A percentile compares a stretch with the other conserved stretches of the same genome.
phyloP scores from a whole-genome alignment of 92 coral and sea anemone genomes.

The Palythoa caribaeorum region DNA sequence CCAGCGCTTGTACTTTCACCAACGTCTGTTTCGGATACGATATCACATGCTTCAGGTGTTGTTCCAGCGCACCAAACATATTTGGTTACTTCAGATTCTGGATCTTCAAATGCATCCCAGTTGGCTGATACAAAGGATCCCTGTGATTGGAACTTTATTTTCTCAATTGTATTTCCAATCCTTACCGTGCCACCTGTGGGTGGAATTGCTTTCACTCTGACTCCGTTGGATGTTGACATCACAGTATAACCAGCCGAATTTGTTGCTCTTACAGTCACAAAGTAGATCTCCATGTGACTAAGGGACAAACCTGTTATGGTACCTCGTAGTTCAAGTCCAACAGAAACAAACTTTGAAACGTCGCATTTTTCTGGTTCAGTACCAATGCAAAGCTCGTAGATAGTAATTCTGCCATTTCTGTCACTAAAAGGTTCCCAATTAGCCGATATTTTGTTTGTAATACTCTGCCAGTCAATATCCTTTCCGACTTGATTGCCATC shows the following conservation, averaged over 20 bases:
- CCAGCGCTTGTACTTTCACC: conserved; percentile 40
- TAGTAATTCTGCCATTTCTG: conserved; percentile 61
- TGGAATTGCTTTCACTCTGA: conserved; percentile 52
- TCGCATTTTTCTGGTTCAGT: conserved; percentile 53
- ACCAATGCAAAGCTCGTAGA: conserved; percentile 66
- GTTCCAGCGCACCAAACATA: conserved; percentile 89
- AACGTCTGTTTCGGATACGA: conserved; percentile 61
- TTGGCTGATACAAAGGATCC: conserved; percentile 71
- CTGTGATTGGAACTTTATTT: conserved; percentile 43
- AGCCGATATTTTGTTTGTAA: conserved; percentile 56
- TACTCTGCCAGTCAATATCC: conserved; percentile 68
- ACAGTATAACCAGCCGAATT: conserved; percentile 35
- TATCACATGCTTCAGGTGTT: conserved; percentile 74
- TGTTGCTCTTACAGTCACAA: conserved; percentile 36
- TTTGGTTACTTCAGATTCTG: conserved; percentile 73
- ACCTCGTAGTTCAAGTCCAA: conserved; percentile 6
- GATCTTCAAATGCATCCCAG: conserved; percentile 84
- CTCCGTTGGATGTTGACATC: conserved; percentile 9
- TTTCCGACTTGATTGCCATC: conserved; percentile 59
- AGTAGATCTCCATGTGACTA: conserved; percentile 17
- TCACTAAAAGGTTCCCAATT: conserved; percentile 63
- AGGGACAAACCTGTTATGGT: conserved; percentile 31
- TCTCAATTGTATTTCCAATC: conserved; percentile 56
- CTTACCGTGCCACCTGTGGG: conserved; percentile 56
- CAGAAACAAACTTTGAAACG: conserved; percentile 8